Evolutionary conservation across 2,797 vertebrate species (phyloP), one percentile per base, ranked within the genome.

Genomic region (Ptychobarbus kaznakovi): DNA sequence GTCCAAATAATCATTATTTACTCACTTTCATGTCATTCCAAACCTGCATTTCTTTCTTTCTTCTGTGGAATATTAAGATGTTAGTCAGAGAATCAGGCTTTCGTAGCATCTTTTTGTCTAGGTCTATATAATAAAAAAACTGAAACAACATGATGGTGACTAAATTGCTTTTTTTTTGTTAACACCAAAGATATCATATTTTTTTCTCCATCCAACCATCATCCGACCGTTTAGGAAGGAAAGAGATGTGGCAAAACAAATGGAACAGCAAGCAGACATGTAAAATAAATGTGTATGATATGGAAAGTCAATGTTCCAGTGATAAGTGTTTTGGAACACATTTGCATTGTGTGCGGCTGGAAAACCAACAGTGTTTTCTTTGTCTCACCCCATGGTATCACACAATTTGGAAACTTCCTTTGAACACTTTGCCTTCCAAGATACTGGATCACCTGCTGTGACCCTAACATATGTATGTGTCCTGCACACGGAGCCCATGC

Each of bases 321-420:
- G 18, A 42, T 16, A 69, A 25, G 65, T 46, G 44, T 88, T 86
- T 65, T 56, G 80, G 61, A 35, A 44, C 18, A 32, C 63, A 87
- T 91, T 92, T 93, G 86, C 88, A 90, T 89, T 25, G 15, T 42
- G 70, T 77, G 73, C 18, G 11, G 72, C 49, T 56, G 68, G 86
- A 78, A 81, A 82, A 77, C 80, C 65, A 84, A 66, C 53, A 11
- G 46, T 61, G 44, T 69, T 40, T 72, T 84, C 65, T 44, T 83
- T 81, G 46, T 79, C 13, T 32, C 28, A 49, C 53, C 42, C 79
- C 42, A 56, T 69, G 75, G 61, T 72, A 42, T 83, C 20, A 16
- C 22, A 53, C 28, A 44, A n/a, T 73, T 38, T 22, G 75, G 70
- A 87, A 49, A 51, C 20, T 61, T 22, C 53, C 8, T 38, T 61